A percentile compares a stretch with the other conserved stretches of the same genome.
phyloP scores from a whole-genome alignment of 2,888 invertebrate genomes.

The Drosophila tripunctata region DNA sequence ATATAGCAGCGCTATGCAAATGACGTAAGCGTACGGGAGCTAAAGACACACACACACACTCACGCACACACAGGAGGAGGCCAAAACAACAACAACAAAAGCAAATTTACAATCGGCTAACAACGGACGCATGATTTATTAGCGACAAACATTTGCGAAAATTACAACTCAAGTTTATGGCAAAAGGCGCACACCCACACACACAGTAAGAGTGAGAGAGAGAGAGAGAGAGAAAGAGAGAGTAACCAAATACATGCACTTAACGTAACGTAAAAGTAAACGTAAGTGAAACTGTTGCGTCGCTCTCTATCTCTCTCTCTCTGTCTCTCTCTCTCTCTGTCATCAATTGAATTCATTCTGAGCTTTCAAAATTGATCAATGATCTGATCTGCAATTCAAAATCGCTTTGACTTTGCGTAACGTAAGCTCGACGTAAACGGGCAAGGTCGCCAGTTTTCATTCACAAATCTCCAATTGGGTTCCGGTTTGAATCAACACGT shows the following conservation, averaged over 20 bases:
- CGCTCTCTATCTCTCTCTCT: not conserved
- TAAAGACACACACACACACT: conserved; percentile 28
- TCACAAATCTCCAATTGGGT: conserved; percentile 60
- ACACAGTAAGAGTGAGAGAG: not conserved
- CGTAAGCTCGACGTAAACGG: conserved; percentile 53
- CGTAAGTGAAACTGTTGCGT: conserved; percentile 9
- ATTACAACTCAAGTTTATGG: conserved; percentile 59
- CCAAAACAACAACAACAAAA: conserved; percentile 20
- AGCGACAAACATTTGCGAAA: conserved; percentile 66
- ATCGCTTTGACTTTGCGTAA: conserved; percentile 21
- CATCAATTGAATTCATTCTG: conserved; percentile 43
- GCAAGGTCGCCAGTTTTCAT: conserved; percentile 56
- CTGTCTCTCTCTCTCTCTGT: not conserved
- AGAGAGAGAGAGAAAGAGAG: conserved; percentile 2
- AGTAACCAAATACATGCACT: not conserved
- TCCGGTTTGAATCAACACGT: conserved; percentile 47
- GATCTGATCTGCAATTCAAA: conserved; percentile 56
- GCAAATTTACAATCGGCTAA: conserved; percentile 46
- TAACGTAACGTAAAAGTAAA: conserved; percentile 22
- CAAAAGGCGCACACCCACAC: conserved; percentile 47
- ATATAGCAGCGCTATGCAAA: conserved; percentile 38
- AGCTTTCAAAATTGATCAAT: conserved; percentile 39
- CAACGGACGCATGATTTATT: conserved; percentile 62
- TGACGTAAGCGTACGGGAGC: conserved; percentile 72
- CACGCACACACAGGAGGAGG: conserved; percentile 34